A percentile compares a stretch with the other conserved stretches of the same genome.
These are phyloP conservation scores for Channa striata DNA, from an alignment of 2,797 vertebrate genomes.

Conservation along the genomic window DNA sequence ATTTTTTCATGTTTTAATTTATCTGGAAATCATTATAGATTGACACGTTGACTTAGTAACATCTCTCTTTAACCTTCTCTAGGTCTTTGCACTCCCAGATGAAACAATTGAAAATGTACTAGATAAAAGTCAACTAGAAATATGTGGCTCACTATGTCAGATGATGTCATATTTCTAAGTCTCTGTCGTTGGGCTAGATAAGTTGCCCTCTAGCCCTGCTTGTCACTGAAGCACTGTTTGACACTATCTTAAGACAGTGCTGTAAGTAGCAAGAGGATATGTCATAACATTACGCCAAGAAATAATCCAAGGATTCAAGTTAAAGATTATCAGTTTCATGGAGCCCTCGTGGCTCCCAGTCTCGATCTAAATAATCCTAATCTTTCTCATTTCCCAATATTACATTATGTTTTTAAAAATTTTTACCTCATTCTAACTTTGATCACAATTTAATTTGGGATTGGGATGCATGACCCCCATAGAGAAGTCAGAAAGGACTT, in stretches of 20 bases:
- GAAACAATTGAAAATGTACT: conserved; percentile 34
- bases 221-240: conserved; percentile 43
- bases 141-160: conserved; percentile 33
- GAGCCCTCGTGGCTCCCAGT: conserved; percentile 66
- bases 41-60: conserved; percentile 65
- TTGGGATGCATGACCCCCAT: conserved; percentile 35
- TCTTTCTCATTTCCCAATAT: conserved; percentile 50
- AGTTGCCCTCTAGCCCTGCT: conserved; percentile 43
- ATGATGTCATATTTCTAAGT: conserved; percentile 35
- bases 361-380: conserved; percentile 73
- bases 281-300: conserved; percentile 72
- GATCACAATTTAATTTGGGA: conserved; percentile 59
- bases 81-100: conserved; percentile 42
- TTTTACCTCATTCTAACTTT: conserved; percentile 65
- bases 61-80: conserved; percentile 38
- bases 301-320: conserved; percentile 72
- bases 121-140: conserved; percentile 46
- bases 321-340: conserved; percentile 66
- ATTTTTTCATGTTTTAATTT: conserved; percentile 23
- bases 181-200: conserved; percentile 54
- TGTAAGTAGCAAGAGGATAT: conserved; percentile 66
- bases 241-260: conserved; percentile 66
- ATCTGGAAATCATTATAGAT: conserved; percentile 19
- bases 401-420: conserved; percentile 36
- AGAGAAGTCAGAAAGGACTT: conserved; percentile 56